phyloP scores from a whole-genome alignment of 2,888 invertebrate genomes.

The Strigamia crassipes region DNA sequence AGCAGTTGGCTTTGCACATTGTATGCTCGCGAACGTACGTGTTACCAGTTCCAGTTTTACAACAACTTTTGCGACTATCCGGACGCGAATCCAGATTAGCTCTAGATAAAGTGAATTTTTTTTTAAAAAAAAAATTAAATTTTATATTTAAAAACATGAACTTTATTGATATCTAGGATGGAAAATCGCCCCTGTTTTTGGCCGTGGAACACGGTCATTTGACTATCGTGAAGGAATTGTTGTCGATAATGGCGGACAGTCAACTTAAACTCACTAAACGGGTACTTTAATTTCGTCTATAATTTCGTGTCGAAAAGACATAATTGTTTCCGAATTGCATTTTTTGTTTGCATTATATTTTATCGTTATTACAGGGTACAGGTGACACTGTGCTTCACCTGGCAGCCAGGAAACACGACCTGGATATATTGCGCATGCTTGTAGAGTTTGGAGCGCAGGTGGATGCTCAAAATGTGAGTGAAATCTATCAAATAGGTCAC shows the following conservation, averaged over 20 bases:
- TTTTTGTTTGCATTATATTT: neutral
- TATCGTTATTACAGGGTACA: slow-evolving; percentile 59
- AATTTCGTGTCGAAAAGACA: neutral
- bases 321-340: neutral
- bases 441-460: slow-evolving; percentile 91
- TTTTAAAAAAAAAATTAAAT: neutral
- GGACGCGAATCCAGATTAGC: slow-evolving; percentile 87
- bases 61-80: slow-evolving; percentile 82
- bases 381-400: slow-evolving; percentile 95
- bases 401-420: slow-evolving; percentile 88
- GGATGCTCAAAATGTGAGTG: slow-evolving; percentile 82
- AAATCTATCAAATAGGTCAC: neutral
- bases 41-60: slow-evolving; percentile 86
- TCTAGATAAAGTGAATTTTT: slow-evolving; percentile 71
- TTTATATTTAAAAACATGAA: neutral
- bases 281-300: slow-evolving; percentile 18
- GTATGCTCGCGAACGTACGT: slow-evolving; percentile 92
- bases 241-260: slow-evolving; percentile 82
- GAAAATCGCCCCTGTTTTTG: slow-evolving; percentile 88
- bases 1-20: slow-evolving; percentile 93
- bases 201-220: slow-evolving; percentile 95
- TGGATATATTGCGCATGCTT: slow-evolving; percentile 89
- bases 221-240: slow-evolving; percentile 90
- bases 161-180: slow-evolving; percentile 68
- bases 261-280: slow-evolving; percentile 67